Percentiles rank a stretch among this genome's conserved stretches.
Evolutionary conservation across 2,888 invertebrate genomes (phyloP).

Genomic region (Liposcelis brunnea): DNA sequence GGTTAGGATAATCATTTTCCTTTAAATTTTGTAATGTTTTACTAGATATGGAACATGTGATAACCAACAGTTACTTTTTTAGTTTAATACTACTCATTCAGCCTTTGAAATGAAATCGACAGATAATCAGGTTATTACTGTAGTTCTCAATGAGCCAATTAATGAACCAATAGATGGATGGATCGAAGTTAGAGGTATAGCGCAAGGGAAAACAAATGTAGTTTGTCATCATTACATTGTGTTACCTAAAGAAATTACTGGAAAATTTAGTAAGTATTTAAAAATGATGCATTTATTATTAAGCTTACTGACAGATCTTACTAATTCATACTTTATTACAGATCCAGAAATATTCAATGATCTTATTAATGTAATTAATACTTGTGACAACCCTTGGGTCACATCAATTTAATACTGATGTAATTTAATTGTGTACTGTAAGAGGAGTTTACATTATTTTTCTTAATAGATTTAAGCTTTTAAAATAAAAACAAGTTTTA

Average conservation of each 20-base stretch:
- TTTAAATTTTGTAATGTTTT: background rate
- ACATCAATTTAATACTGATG: too few relatives aligned
- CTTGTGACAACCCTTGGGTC: constrained; percentile 2
- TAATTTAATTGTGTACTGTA: too few relatives aligned
- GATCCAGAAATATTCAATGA: background rate
- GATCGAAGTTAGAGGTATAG: constrained; percentile 1
- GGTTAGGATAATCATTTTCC: background rate
- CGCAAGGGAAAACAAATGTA: background rate
- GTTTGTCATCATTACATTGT: background rate
- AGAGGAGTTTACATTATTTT: too few relatives aligned
- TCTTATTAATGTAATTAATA: background rate
- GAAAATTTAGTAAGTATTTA: background rate
- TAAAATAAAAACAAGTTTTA: too few relatives aligned
- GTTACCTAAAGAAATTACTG: background rate
- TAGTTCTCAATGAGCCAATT: background rate
- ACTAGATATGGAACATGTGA: background rate
- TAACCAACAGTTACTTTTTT: too few relatives aligned
- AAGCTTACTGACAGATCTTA: background rate
- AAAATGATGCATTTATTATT: background rate
- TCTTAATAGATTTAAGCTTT: too few relatives aligned
- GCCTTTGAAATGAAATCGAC: constrained; percentile 6
- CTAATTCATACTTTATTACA: background rate
- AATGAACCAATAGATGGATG: background rate
- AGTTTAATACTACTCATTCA: background rate
- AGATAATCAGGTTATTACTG: constrained; percentile 2